Percentiles rank a stretch among this genome's conserved stretches.
These are phyloP conservation scores for Cololabis saira DNA, from an alignment of 2,113 vertebrate species.

Conservation along the genomic window DNA sequence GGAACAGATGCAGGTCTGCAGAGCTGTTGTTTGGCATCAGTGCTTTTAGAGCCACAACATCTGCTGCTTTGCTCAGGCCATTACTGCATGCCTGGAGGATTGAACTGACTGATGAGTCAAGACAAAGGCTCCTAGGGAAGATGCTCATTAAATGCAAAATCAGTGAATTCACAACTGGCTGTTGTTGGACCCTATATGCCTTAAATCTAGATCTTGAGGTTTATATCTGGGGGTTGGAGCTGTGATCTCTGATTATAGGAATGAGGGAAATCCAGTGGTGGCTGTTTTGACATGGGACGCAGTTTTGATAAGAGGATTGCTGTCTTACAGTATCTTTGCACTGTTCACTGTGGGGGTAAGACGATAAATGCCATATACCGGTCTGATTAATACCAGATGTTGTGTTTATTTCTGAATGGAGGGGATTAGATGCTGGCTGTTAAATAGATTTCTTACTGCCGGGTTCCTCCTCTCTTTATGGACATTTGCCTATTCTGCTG, in stretches of 20 bases:
- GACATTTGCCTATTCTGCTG: slow-evolving; percentile 1
- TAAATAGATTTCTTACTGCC: slow-evolving; percentile 36
- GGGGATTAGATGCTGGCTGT: slow-evolving; percentile 46
- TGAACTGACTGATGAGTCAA: slow-evolving; percentile 64
- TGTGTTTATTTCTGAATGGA: slow-evolving; percentile 44
- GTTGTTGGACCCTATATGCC: slow-evolving; percentile 3
- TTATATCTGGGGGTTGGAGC: slow-evolving; percentile 2
- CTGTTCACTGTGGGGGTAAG: slow-evolving; percentile 35
- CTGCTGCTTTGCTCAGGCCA: slow-evolving; percentile 65
- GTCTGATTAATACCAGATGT: slow-evolving; percentile 48
- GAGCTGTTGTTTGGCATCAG: slow-evolving; percentile 61
- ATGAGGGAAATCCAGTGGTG: slow-evolving; percentile 16
- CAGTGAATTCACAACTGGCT: slow-evolving; percentile 34
- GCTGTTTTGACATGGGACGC: slow-evolving; percentile 11
- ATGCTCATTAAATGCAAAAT: slow-evolving; percentile 21
- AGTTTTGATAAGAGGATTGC: slow-evolving; percentile 67
- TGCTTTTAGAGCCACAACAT: slow-evolving; percentile 66
- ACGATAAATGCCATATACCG: slow-evolving; percentile 29
- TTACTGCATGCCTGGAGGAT: slow-evolving; percentile 46
- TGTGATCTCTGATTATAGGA: slow-evolving; percentile 22
- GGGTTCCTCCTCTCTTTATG: slow-evolving; percentile 15
- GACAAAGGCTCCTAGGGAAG: slow-evolving; percentile 16
- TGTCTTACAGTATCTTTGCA: slow-evolving; percentile 40
- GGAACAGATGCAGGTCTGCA: slow-evolving; percentile 63
- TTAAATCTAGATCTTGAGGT: slow-evolving; percentile 5